A percentile compares a stretch with the other conserved stretches of the same genome.
phyloP scores from a whole-genome alignment of 2,888 invertebrate species.

The Aspidiotus destructor region DNA sequence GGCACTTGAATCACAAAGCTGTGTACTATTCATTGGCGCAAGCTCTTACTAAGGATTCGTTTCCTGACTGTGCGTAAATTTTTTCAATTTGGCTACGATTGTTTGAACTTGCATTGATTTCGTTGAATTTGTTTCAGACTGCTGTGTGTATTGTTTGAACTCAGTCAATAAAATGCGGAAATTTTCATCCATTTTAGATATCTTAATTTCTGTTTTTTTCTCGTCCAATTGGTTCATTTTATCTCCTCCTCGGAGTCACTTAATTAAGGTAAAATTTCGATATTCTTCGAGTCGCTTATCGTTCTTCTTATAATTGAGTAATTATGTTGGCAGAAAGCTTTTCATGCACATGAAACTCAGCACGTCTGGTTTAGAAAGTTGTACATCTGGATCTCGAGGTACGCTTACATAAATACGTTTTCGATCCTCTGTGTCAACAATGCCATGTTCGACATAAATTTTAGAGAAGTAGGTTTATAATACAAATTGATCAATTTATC shows the following conservation, averaged over 20 bases:
- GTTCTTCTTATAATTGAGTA: not conserved
- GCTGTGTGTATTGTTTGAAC: conserved; percentile 72
- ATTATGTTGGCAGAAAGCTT: conserved; percentile 53
- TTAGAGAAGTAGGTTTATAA: conserved; percentile 15
- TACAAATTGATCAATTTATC: not conserved
- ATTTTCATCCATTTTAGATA: conserved; percentile 72
- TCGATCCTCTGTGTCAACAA: conserved; percentile 22
- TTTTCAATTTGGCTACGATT: not conserved
- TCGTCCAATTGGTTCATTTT: conserved; percentile 35
- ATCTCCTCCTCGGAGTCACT: not conserved
- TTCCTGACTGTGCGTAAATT: conserved; percentile 29
- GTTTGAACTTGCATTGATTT: conserved; percentile 3
- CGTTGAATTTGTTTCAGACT: conserved; percentile 51
- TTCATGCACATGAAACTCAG: conserved; percentile 82
- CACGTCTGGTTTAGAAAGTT: conserved; percentile 88
- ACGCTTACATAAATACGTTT: conserved; percentile 75
- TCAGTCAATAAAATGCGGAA: conserved; percentile 77
- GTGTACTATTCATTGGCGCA: conserved; percentile 58
- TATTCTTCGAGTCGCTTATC: conserved; percentile 4
- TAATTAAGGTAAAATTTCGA: conserved; percentile 6
- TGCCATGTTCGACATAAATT: conserved; percentile 26
- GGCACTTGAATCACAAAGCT: conserved; percentile 83
- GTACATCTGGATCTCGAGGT: conserved; percentile 80
- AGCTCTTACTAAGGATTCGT: conserved; percentile 15
- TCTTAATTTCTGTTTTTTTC: conserved; percentile 54